Percentiles rank a stretch among this genome's conserved stretches.
These are phyloP conservation scores for Camelus bactrianus DNA, from an alignment of 2,113 vertebrate genomes.

Conservation along the genomic window DNA sequence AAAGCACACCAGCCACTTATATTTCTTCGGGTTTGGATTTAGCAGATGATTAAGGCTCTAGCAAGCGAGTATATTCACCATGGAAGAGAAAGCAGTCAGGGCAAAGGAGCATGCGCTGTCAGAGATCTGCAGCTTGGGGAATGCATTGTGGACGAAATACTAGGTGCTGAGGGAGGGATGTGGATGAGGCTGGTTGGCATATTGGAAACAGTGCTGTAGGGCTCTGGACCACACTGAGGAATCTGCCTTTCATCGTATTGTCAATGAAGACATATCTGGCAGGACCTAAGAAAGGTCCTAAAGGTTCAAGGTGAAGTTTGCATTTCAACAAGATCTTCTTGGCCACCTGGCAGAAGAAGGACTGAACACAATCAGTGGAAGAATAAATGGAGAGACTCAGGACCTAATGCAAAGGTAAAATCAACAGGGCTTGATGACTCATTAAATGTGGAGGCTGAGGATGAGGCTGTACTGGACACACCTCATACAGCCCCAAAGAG, in stretches of 20 bases:
- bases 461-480: not conserved
- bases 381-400: not conserved
- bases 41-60: not conserved
- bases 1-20: not conserved
- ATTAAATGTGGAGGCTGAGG: too few relatives aligned
- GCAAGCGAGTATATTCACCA: not conserved
- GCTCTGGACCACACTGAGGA: not conserved
- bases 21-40: not conserved
- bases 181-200: not conserved
- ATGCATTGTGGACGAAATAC: not conserved
- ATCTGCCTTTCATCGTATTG: not conserved
- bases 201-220: not conserved
- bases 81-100: not conserved
- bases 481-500: not conserved
- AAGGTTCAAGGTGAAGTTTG: not conserved
- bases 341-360: not conserved
- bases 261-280: not conserved
- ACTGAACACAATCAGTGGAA: not conserved
- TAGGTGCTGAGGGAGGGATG: not conserved
- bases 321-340: not conserved
- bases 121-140: not conserved
- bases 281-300: not conserved
- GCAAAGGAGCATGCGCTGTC: not conserved
- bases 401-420: not conserved
- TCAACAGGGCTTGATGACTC: not conserved